Evolutionary conservation across 2,113 vertebrate species (phyloP).

Genomic region (Mesoclemmys tuberculata): DNA sequence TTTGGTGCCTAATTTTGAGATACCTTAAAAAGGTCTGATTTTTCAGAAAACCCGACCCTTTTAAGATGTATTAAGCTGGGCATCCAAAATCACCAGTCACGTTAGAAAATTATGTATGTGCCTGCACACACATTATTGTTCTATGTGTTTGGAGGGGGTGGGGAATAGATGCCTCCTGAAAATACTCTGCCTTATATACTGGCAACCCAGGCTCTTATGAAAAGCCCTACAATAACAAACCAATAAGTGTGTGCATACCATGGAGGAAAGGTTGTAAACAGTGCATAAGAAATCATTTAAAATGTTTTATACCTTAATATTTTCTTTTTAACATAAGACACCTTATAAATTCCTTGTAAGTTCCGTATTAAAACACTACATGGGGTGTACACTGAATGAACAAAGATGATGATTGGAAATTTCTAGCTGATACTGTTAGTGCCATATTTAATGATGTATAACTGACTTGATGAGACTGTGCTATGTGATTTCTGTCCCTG

Average conservation of each 20-base stretch:
- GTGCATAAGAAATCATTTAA: fast-evolving
- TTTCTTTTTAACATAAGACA: background rate
- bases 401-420: fast-evolving
- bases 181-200: background rate
- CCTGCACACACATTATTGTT: background rate
- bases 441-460: background rate
- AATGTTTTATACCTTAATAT: fast-evolving
- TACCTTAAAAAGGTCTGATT: background rate
- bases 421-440: background rate
- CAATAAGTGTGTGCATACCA: background rate
- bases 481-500: background rate
- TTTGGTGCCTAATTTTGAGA: background rate
- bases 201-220: background rate
- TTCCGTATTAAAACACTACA: fast-evolving
- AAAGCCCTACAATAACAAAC: background rate
- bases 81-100: background rate
- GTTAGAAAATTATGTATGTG: background rate
- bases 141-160: background rate
- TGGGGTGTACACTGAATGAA: background rate
- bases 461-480: background rate
- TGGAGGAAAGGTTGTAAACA: background rate
- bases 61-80: background rate
- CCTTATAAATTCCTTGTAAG: no score
- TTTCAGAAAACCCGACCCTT: background rate
- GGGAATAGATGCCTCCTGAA: background rate